phyloP scores from a whole-genome alignment of 2,888 invertebrate species.

The Acrocyrtus sp. region DNA sequence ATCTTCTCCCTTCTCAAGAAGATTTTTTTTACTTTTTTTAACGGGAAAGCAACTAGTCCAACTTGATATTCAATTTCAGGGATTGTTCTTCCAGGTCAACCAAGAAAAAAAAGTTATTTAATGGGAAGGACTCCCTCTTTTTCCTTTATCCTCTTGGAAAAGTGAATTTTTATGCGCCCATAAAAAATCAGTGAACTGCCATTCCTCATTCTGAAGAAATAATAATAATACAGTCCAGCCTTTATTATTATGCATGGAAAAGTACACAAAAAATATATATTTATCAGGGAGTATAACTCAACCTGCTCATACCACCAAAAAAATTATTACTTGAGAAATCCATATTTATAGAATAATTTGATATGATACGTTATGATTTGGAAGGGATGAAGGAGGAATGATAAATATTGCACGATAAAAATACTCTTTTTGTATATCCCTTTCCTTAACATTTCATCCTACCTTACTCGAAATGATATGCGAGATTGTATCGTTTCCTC shows the following conservation, averaged over 20 bases:
- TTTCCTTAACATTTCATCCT: background rate
- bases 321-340: no score
- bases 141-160: background rate
- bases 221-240: no score
- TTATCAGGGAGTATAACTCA: background rate
- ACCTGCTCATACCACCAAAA: background rate
- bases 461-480: no score
- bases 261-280: background rate
- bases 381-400: background rate
- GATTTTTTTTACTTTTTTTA: background rate
- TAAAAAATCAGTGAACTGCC: constrained; percentile 23
- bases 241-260: background rate
- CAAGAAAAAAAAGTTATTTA: background rate
- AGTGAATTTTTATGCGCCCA: constrained; percentile 15
- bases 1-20: background rate
- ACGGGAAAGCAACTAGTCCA: background rate
- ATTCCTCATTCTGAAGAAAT: constrained; percentile 1
- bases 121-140: no score
- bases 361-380: background rate
- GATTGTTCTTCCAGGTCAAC: background rate
- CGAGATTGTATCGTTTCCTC: no score
- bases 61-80: constrained; percentile 9
- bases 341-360: constrained; percentile 11
- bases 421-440: background rate
- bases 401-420: constrained; percentile 1